Evolutionary conservation across 2,888 invertebrate species (phyloP).

Genomic region (Athalia cordata): DNA sequence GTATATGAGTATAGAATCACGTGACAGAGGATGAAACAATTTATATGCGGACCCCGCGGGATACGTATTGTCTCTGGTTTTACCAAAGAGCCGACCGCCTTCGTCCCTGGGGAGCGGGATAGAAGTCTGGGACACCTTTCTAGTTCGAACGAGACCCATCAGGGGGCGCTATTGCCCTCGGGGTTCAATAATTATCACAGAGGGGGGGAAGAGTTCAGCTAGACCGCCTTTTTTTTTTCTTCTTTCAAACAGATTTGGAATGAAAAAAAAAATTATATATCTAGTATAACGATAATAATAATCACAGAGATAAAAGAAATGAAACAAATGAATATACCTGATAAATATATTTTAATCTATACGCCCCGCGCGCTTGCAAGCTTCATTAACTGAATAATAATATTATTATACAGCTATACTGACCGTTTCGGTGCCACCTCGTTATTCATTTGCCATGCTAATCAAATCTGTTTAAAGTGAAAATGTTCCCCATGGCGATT

Average conservation of each 20-base stretch:
- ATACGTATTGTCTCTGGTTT: slow-evolving; percentile 64
- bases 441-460: slow-evolving; percentile 26
- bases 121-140: slow-evolving; percentile 63
- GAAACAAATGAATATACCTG: not conserved
- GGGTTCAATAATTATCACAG: slow-evolving; percentile 66
- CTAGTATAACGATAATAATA: not conserved
- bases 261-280: not conserved
- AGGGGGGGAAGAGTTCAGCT: slow-evolving; percentile 55
- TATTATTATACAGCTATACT: not conserved
- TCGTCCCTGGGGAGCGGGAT: slow-evolving; percentile 51
- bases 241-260: slow-evolving; percentile 40
- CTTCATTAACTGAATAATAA: slow-evolving; percentile 25
- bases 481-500: slow-evolving; percentile 7
- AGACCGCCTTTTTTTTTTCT: slow-evolving; percentile 57
- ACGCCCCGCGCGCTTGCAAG: too few species aligned
- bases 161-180: slow-evolving; percentile 61
- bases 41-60: slow-evolving; percentile 65
- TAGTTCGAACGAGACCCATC: slow-evolving; percentile 66
- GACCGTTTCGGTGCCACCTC: slow-evolving; percentile 35
- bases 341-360: slow-evolving; percentile 42
- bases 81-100: slow-evolving; percentile 51
- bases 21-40: slow-evolving; percentile 61
- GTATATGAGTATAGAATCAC: slow-evolving; percentile 18
- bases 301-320: not conserved
- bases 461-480: slow-evolving; percentile 43